phyloP scores from a whole-genome alignment of 2,888 invertebrate genomes.

The Brachylomia viminalis region DNA sequence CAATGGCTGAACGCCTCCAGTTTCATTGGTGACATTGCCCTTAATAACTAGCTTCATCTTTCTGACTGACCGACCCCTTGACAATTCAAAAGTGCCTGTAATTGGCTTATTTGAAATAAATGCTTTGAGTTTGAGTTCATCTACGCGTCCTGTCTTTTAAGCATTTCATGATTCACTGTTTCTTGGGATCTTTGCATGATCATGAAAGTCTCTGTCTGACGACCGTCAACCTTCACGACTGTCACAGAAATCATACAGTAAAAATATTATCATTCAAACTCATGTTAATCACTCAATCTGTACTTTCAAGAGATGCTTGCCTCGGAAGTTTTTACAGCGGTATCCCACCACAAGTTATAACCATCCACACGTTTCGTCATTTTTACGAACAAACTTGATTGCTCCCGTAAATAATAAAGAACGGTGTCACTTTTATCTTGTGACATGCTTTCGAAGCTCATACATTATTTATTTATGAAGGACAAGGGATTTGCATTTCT shows the following conservation, averaged over 20 bases:
- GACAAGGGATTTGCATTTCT: conserved; percentile 82
- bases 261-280: conserved; percentile 13
- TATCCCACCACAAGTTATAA: conserved; percentile 12
- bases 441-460: conserved; percentile 65
- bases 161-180: neutral
- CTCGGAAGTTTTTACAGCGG: conserved; percentile 25
- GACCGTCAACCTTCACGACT: neutral
- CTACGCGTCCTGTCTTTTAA: neutral
- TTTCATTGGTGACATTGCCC: neutral
- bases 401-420: conserved; percentile 63
- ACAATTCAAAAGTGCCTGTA: too few relatives aligned
- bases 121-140: too few relatives aligned
- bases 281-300: conserved; percentile 22
- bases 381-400: conserved; percentile 59
- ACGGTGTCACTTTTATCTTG: conserved; percentile 63
- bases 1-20: neutral
- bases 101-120: too few relatives aligned
- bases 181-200: neutral
- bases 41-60: too few relatives aligned
- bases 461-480: conserved; percentile 84
- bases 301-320: conserved; percentile 1
- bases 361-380: conserved; percentile 30
- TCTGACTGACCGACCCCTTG: too few relatives aligned
- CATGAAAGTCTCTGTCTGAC: conserved; percentile 2
- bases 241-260: conserved; percentile 7